Percentiles rank a stretch among this genome's conserved stretches.
These are phyloP conservation scores for Enoplosus armatus DNA, from an alignment of 2,797 vertebrate species.

Conservation along the genomic window DNA sequence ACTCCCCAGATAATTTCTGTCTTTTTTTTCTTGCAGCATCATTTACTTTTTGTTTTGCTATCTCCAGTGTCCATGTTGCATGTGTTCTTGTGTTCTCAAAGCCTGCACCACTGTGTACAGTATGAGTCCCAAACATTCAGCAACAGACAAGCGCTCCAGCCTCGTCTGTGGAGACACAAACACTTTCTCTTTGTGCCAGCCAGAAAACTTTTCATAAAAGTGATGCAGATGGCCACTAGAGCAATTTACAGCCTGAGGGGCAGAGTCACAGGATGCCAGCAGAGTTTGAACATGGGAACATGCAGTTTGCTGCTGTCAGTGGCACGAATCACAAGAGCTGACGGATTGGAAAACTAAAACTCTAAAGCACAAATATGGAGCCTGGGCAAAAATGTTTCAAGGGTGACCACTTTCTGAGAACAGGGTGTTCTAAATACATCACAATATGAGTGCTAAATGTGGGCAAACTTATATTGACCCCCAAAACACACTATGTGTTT, in stretches of 20 bases:
- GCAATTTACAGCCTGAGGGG: slow-evolving; percentile 58
- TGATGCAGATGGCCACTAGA: slow-evolving; percentile 48
- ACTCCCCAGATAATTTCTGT: slow-evolving; percentile 28
- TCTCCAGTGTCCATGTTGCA: slow-evolving; percentile 34
- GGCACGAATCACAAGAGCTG: slow-evolving; percentile 35
- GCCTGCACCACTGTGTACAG: slow-evolving; percentile 31
- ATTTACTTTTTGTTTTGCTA: slow-evolving; percentile 30
- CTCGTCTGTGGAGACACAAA: slow-evolving; percentile 64
- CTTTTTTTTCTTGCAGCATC: slow-evolving; percentile 32
- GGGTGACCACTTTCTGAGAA: slow-evolving; percentile 16
- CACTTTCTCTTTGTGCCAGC: slow-evolving; percentile 68
- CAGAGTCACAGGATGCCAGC: slow-evolving; percentile 47
- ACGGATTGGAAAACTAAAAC: slow-evolving; percentile 19
- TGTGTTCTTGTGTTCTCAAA: slow-evolving; percentile 42
- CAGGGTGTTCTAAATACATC: slow-evolving; percentile 24
- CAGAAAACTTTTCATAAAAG: slow-evolving; percentile 64
- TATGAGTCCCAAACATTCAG: slow-evolving; percentile 44
- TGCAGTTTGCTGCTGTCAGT: slow-evolving; percentile 29
- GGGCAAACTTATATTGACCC: neutral
- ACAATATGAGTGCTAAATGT: neutral
- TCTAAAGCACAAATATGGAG: slow-evolving; percentile 8
- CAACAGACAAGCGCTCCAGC: slow-evolving; percentile 61
- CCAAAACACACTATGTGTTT: neutral
- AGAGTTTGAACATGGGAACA: slow-evolving; percentile 40
- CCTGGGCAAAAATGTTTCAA: slow-evolving; percentile 8